Evolutionary conservation across 1,140 invertebrate species (phyloP).

Genomic region (Lysiphlebus fabarum): DNA sequence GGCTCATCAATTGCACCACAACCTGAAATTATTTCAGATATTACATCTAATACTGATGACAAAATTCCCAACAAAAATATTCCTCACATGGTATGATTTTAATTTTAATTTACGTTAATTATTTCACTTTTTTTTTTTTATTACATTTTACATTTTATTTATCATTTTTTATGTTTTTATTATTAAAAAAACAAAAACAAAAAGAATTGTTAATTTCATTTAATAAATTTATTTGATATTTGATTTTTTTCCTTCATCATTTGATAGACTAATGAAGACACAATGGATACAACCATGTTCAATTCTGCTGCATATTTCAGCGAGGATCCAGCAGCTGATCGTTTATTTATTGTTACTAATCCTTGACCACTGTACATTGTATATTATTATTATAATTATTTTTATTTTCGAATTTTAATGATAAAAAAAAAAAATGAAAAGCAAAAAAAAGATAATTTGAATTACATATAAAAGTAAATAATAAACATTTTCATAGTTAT

Average conservation of each 20-base stretch:
- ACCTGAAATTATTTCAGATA: slow-evolving; percentile 23
- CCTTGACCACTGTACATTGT: slow-evolving; percentile 54
- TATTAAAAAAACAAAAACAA: no score
- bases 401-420: slow-evolving; percentile 21
- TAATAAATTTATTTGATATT: no score
- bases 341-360: slow-evolving; percentile 51
- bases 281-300: slow-evolving; percentile 41
- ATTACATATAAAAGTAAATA: slow-evolving; percentile 11
- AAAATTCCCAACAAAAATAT: not conserved
- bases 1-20: slow-evolving; percentile 38
- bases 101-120: not conserved
- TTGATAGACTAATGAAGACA: not conserved
- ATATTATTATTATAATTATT: slow-evolving; percentile 43
- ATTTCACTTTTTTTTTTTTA: no score
- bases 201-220: no score
- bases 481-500: slow-evolving; percentile 20
- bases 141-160: no score
- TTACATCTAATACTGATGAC: not conserved
- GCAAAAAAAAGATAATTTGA: slow-evolving; percentile 21
- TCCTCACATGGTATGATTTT: not conserved
- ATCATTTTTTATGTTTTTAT: no score
- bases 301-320: slow-evolving; percentile 52
- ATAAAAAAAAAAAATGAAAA: slow-evolving; percentile 17
- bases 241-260: no score
- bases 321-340: slow-evolving; percentile 51